Evolutionary conservation across 2,888 invertebrate genomes (phyloP), one percentile per base, ranked within the genome.

Genomic region (Megaustenia siamemsis): DNA sequence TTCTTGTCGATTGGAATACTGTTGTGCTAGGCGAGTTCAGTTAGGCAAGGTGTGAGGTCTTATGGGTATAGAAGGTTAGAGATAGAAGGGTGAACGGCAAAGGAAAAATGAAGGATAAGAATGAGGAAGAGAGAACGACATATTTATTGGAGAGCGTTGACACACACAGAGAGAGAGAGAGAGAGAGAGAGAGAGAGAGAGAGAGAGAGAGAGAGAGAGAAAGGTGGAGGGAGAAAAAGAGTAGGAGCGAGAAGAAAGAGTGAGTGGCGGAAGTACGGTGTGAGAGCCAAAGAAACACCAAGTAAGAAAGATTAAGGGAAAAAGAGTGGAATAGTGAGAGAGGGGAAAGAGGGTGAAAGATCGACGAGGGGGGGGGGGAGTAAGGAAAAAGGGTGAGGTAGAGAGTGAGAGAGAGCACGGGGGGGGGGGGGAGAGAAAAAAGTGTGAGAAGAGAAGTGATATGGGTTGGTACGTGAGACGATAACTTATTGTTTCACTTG

Each of bases 171-270:
- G 66, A 76, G 60, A 68, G 77, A 78, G 38, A 78, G 15, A 43
- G 63, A 76, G 66, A 63, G 35, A 75, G 75, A 43, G 28, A 63
- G 66, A 60, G 63, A 71, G 38, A 66, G 24, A 71, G 71, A 77
- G 63, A 83, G 43, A 77, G 49, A 83, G 77, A 63, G 60, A 75
- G 73, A 71, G 49, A 77, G 63, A 84, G 75, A 84, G 81, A 80
- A 49, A 86, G 63, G 53, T 3, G 45, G 77, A 40, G 66, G 60
- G 69, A 69, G 78, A 86, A 76, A 82, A 28, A 73, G 68, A 78
- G 79, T 63, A 49, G 32, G 68, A 49, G 49, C 10, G 49, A 49
- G 49, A 49, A 18, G 18, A 18, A 49, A 18, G 18, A 10, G 10
- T 49, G 18, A 10, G 10, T 12, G 10, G 12, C 49, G 10, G 49